Conservation (phyloP, 2,113 vertebrate species). For the Cebidichthys violaceus region DNA sequence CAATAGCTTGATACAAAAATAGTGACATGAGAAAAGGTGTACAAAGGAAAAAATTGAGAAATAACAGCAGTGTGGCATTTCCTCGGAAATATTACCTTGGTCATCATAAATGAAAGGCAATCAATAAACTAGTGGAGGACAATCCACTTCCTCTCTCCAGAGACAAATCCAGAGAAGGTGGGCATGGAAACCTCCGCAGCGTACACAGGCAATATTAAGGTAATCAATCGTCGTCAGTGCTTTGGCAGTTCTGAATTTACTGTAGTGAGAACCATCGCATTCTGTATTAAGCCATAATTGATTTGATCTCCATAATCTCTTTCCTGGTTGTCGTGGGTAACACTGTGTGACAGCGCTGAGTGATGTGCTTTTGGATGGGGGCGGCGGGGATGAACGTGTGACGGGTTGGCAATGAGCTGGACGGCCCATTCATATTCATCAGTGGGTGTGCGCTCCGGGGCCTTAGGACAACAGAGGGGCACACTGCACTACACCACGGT, state of each 20-base stretch:
- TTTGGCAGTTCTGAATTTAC: conserved; percentile 81
- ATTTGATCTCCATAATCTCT: conserved; percentile 87
- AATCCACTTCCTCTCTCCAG: conserved; percentile 68
- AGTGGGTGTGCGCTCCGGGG: conserved; percentile 43
- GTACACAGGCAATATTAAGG: conserved; percentile 79
- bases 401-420: conserved; percentile 72
- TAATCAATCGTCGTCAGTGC: conserved; percentile 84
- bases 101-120: conserved; percentile 71
- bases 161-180: conserved; percentile 57
- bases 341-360: conserved; percentile 83
- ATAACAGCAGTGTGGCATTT: conserved; percentile 47
- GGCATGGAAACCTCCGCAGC: conserved; percentile 52
- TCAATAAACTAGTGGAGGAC: conserved; percentile 70
- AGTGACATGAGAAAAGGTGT: conserved; percentile 19
- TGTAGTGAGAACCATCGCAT: conserved; percentile 76
- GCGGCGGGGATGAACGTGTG: conserved; percentile 64
- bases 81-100: conserved; percentile 53
- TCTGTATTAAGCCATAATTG: conserved; percentile 86
- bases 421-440: conserved; percentile 75
- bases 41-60: conserved; percentile 42
- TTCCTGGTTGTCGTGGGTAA: conserved; percentile 82
- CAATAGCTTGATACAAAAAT: conserved; percentile 26
- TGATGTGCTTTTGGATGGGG: conserved; percentile 76
- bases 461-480: conserved; percentile 57
- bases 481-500: conserved; percentile 15